Percentiles rank a stretch among this genome's conserved stretches.
phyloP scores from a whole-genome alignment of 2,113 vertebrate genomes.

The Sinocyclocheilus grahami region DNA sequence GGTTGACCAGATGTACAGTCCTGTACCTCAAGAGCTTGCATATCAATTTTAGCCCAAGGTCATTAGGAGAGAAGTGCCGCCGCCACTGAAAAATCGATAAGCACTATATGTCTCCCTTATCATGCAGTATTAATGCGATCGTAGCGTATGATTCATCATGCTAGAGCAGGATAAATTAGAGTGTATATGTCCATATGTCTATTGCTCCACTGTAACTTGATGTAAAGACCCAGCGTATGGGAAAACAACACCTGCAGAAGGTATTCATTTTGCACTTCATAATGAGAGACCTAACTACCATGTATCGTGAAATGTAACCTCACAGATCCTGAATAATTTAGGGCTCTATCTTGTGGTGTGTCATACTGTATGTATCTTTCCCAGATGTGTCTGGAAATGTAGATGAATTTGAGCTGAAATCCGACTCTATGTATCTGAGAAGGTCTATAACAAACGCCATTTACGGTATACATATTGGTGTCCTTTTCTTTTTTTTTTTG shows the following conservation, averaged over 20 bases:
- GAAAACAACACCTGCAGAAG: conserved; percentile 42
- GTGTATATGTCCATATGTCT: conserved; percentile 47
- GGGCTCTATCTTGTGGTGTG: no score
- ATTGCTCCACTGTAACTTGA: conserved; percentile 66
- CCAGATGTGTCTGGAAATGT: no score
- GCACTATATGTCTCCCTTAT: conserved; percentile 67
- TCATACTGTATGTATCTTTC: no score
- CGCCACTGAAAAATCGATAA: conserved; percentile 61
- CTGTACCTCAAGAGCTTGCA: conserved; percentile 46
- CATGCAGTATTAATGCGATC: conserved; percentile 64
- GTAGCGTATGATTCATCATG: conserved; percentile 63
- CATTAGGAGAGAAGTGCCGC: conserved; percentile 62
- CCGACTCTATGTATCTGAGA: no score
- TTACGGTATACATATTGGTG: no score
- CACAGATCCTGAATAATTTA: no score
- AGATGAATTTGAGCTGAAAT: no score
- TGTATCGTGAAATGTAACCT: no score
- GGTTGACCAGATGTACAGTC: conserved; percentile 2
- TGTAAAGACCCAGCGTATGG: conserved; percentile 58
- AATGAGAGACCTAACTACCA: no score
- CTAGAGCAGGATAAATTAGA: conserved; percentile 68
- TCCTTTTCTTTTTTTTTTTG: no score
- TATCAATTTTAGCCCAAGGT: conserved; percentile 66
- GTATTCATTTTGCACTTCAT: conserved; percentile 47
- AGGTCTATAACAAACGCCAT: no score